Base-by-base conservation (phyloP, 2,113 vertebrate species). In the Leptosomus discolor region DNA sequence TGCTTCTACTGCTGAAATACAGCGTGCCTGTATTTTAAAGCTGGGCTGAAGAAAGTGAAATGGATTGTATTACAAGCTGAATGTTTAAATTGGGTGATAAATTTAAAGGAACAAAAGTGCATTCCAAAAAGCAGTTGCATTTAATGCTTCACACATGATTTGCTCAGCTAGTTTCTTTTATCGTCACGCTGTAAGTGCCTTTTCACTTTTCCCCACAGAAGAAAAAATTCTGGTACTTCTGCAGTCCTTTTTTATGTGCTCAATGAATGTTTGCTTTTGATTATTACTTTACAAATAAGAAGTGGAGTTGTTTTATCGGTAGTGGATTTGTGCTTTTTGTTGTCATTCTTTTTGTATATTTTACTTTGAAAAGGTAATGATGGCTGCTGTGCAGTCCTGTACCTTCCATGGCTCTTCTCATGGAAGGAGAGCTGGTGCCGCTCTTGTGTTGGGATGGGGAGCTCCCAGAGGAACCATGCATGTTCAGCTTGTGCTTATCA, bases 211-310 rank as follows among this genome's bases (percentile, higher is more conserved):
- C 21, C 18, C 7, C 29, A 36, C 34, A 69, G 61, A 81, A 81
- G 56, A 71, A 92, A 67, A 92, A 57, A 79, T 13, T 64, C 53
- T 87, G 57, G 16, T 81, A 78, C 83, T 63, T 89, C 60, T 96
- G 41, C 71, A 92, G 2, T 88, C 17, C 50, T 96, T 69, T 69
- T 85, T 87, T 83, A 58, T 27, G 9, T 84, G 36, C 9, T 5
- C 94, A 96, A 96, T 93, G 54, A 88, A 95, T 95, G 78, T 75
- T 92, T 92, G 34, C 48, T 85, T 88, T 96, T 57, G 51, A 92
- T 43, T 64, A 60, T 86, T 78, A 60, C 43, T 12, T 81, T 77
- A 41, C 34, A 92, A 92, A 78, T 91, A 89, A 92, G 56, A 88
- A 64, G 29, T 21, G 34, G 46, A 74, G 24, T 39, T 64, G 34